Evolutionary conservation across 2,113 vertebrate species (phyloP).

Genomic region (Podilymbus podiceps): DNA sequence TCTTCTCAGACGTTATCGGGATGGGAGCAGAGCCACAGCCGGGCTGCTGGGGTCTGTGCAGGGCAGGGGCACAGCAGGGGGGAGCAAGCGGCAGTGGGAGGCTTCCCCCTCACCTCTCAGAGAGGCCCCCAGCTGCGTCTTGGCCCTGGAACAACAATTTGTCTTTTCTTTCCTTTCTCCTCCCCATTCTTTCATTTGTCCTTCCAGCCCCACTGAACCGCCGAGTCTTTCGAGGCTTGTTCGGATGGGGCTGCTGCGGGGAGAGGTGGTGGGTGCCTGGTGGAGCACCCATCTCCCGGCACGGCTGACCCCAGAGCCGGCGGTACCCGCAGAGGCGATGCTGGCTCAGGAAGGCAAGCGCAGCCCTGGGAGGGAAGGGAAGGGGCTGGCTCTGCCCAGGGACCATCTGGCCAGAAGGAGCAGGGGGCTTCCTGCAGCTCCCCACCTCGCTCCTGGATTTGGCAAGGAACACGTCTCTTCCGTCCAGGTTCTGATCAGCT

Average conservation of each 20-base stretch:
- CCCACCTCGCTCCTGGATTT: not conserved
- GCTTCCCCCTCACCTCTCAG: not conserved
- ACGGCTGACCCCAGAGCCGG: not conserved
- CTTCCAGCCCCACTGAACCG: not conserved
- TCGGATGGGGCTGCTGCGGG: rapidly evolving
- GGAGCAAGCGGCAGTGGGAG: not conserved
- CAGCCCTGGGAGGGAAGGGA: not conserved
- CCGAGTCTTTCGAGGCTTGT: rapidly evolving
- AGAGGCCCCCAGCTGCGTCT: not conserved
- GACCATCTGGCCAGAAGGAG: not conserved
- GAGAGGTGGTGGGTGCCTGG: rapidly evolving
- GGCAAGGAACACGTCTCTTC: not conserved
- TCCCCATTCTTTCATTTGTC: not conserved
- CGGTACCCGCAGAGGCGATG: not conserved
- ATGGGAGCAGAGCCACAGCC: not conserved
- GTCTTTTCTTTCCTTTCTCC: not conserved
- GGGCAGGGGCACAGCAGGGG: not conserved
- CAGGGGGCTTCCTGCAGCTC: not conserved
- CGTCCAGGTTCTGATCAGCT: not conserved
- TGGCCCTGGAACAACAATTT: not conserved
- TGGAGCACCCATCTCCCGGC: not conserved
- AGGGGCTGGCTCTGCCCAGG: not conserved
- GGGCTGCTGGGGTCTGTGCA: not conserved
- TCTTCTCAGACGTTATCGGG: not conserved
- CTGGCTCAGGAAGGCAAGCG: not conserved